Conservation (phyloP, 1,140 invertebrate species). For the Cydia fagiglandana region DNA sequence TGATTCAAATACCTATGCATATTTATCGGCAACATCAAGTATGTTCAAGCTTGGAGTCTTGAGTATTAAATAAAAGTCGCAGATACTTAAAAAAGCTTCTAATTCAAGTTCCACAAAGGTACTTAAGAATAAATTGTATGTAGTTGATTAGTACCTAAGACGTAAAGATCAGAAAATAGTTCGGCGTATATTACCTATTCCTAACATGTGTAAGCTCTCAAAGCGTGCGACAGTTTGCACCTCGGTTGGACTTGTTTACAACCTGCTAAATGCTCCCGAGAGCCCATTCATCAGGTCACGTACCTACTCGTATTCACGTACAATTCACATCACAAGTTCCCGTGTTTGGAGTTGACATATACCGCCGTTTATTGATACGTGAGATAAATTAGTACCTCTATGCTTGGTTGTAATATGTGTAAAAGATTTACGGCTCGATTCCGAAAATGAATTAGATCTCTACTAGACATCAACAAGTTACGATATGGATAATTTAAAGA, state of each 20-base stretch:
- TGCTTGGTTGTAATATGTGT: neutral
- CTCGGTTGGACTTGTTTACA: constrained; percentile 66
- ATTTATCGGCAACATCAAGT: no score
- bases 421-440: no score
- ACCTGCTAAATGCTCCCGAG: constrained; percentile 61
- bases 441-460: no score
- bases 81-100: no score
- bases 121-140: no score
- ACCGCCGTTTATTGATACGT: neutral
- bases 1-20: no score
- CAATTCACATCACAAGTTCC: constrained; percentile 37
- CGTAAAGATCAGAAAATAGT: neutral
- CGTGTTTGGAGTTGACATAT: neutral
- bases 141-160: no score
- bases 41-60: no score
- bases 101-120: no score
- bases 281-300: constrained; percentile 68
- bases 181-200: neutral
- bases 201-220: constrained; percentile 8
- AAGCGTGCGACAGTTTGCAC: constrained; percentile 53
- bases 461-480: no score
- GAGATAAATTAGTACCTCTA: neutral
- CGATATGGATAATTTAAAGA: no score
- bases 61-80: no score
- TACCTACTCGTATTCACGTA: constrained; percentile 77